Evolutionary conservation across 2,797 vertebrate species (phyloP), one percentile per base, ranked within the genome.

Genomic region (Thamnophis elegans): DNA sequence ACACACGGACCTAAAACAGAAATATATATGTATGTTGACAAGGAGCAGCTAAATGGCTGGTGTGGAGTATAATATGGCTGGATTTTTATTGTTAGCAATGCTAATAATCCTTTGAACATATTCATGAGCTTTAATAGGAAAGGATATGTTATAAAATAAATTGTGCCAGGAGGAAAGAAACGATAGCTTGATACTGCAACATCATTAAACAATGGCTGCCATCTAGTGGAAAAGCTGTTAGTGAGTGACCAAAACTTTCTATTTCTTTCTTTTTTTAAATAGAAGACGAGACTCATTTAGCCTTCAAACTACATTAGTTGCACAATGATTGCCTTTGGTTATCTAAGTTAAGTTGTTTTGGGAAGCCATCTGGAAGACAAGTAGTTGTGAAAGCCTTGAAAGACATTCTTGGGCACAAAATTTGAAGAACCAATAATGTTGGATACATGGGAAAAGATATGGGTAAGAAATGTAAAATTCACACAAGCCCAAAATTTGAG

Each of bases 1-100:
- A 99, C 86, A 99, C 98, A 58, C 99, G 98, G 36, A 99, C 99
- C 99, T 99, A 47, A 51, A 93, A 94, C 91, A 92, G 1, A 68
- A 68, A 68, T 32, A 32, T 62, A 62, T 11, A n/a, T n/a, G n/a
- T n/a, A n/a, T n/a, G n/a, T n/a, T n/a, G n/a, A n/a, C n/a, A n/a
- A n/a, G n/a, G n/a, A n/a, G n/a, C n/a, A n/a, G n/a, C n/a, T n/a
- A n/a, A n/a, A n/a, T n/a, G n/a, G n/a, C n/a, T n/a, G n/a, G n/a
- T n/a, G n/a, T n/a, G n/a, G n/a, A 73, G 36, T 32, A 7, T 47
- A 20, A 92, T 32, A 82, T 9, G 8, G 53, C 26, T 88, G 65
- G n/a, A 59, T 1, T 20, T 18, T 68, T 32, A 18, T 8, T 32
- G 25, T 14, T 14, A 87, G 90, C 1, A 13, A 2, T 2, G 0